These are phyloP conservation scores for Trissoscelio sp. DNA, from an alignment of 2,888 invertebrate genomes.

Conservation along the genomic window DNA sequence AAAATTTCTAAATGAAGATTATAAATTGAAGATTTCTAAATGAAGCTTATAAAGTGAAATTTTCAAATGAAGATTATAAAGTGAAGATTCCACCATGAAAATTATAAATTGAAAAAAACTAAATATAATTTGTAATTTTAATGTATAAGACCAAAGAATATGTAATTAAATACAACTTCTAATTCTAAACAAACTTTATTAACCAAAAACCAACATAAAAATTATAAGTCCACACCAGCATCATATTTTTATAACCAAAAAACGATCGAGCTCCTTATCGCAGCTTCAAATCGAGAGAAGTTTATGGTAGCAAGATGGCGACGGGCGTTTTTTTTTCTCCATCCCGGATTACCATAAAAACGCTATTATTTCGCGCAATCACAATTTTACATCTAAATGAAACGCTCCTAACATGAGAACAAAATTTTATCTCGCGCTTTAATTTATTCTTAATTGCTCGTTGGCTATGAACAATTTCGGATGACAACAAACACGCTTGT, in stretches of 20 bases:
- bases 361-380: slow-evolving; percentile 67
- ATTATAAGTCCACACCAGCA: no score
- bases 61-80: no score
- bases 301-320: slow-evolving; percentile 62
- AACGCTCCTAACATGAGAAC: slow-evolving; percentile 64
- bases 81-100: no score
- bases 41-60: no score
- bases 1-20: no score
- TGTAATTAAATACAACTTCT: no score
- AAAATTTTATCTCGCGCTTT: slow-evolving; percentile 62
- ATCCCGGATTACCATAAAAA: slow-evolving; percentile 64
- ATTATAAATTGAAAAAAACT: no score
- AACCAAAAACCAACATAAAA: no score
- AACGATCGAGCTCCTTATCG: slow-evolving; percentile 59
- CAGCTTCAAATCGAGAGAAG: slow-evolving; percentile 50
- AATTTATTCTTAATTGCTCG: slow-evolving; percentile 66
- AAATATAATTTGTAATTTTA: no score
- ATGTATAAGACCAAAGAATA: no score
- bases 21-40: no score
- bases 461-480: slow-evolving; percentile 53
- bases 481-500: slow-evolving; percentile 44
- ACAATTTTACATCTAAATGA: slow-evolving; percentile 67
- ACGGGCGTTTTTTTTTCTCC: slow-evolving; percentile 45
- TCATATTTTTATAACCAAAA: slow-evolving; percentile 7
- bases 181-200: no score